Base-by-base conservation (phyloP, 2,113 vertebrate genomes). In the Lates calcarifer region DNA sequence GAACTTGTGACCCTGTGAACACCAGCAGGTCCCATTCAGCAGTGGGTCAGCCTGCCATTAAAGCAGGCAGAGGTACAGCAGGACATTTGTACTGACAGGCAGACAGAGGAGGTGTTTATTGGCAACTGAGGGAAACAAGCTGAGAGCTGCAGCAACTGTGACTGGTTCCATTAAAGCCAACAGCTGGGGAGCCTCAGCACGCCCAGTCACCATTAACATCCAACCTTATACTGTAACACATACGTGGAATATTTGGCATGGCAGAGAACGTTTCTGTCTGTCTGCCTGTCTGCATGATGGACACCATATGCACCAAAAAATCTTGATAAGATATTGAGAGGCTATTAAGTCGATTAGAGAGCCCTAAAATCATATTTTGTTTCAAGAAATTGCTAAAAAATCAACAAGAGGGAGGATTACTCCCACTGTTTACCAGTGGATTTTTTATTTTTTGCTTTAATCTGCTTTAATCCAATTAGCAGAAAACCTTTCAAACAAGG, bases 171-270 rank as follows among this genome's bases (percentile, higher is more conserved):
- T 35, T 57, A 20, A 51, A 47, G 61, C 22, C 69, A 43, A 31
- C 90, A 89, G 89, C 87, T 92, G 83, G 43, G 22, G 9, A 11
- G 53, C 39, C 64, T 87, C 86, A 74, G 47, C 61, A 9, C 63
- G 51, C 41, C 28, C 77, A 31, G 63, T 63, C 37, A 49, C 41
- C 79, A 56, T 62, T 56, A 60, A 82, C 45, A 20, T 33, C 15
- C 43, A 53, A n/a, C n/a, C 29, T 22, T 12, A 49, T 51, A 37
- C 71, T 45, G 68, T 12, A 45, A 75, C 75, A 37, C 81, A 72
- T 66, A 39, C 60, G 65, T 62, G 13, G 58, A n/a, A 91, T 74
- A 39, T 20, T 41, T 76, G 41, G 39, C 77, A 7, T 31, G 24
- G 29, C 31, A 0, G 5, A 28, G 28, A n/a, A 58, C 60, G 55